Evolutionary conservation across 2,797 vertebrate species (phyloP).

Genomic region (Scolopax rusticola): DNA sequence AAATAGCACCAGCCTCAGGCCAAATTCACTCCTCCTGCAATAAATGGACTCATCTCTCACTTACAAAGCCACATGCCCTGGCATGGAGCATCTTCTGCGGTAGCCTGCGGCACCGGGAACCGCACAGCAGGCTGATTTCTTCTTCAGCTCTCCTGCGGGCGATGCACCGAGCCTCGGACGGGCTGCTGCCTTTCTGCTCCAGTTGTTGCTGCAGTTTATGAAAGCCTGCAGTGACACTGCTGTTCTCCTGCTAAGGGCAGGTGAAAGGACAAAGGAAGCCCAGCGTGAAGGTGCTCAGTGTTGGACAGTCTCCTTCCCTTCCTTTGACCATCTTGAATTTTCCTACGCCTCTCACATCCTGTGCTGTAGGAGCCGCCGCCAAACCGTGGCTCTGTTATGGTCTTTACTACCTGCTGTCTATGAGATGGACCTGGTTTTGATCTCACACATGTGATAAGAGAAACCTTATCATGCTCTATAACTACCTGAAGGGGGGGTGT

Average conservation of each 20-base stretch:
- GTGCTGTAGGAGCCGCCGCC: fast-evolving
- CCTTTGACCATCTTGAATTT: neutral
- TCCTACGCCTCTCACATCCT: neutral
- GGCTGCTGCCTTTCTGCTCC: slow-evolving; percentile 51
- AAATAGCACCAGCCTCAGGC: slow-evolving; percentile 38
- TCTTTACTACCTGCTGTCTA: neutral
- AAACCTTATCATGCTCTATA: no score
- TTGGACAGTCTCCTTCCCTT: neutral
- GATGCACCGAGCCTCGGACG: neutral
- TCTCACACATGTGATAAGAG: neutral
- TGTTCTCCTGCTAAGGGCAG: neutral
- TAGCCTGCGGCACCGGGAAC: neutral
- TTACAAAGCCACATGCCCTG: neutral
- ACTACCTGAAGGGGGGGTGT: no score
- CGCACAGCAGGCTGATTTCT: neutral
- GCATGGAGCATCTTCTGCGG: neutral
- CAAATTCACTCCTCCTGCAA: slow-evolving; percentile 7
- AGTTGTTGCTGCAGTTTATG: neutral
- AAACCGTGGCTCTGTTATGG: fast-evolving
- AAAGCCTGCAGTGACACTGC: neutral
- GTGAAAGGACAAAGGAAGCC: neutral
- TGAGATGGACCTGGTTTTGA: neutral
- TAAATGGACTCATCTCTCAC: neutral
- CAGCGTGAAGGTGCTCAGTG: neutral
- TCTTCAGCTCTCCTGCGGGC: neutral